Base-by-base conservation (phyloP, 64 coral and sea anemone genomes). In the Dendrophyllia cribrosa region DNA sequence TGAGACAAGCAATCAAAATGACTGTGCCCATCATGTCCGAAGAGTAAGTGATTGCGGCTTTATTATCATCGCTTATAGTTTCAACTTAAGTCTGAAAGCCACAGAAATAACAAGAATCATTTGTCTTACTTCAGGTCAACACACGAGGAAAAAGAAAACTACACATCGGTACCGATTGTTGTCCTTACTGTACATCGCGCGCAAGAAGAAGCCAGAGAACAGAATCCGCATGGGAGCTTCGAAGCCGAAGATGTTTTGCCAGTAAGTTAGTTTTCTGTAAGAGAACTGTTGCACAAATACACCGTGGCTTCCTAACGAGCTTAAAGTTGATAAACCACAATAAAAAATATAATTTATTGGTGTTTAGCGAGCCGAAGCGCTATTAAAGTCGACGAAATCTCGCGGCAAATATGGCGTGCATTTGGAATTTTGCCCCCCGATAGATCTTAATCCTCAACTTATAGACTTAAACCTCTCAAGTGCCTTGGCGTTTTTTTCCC, bases 171-270 rank as follows among this genome's bases (percentile, higher is more conserved):
- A 4, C 80, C 80, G 9, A 67, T 84, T 23, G 80, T 84, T 0
- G 80, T 84, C 5, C 34, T 84, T 19, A 84, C 80, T 0, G 80
- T 67, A 3, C 80, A 84, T 84, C 60, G 62, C 12, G 80, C 80
- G 4, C 61, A 67, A 67, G 80, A 66, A 84, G 80, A 84, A 68
- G 62, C 80, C 3, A 66, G 20, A 24, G 80, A 67, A n/a, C 43
- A 50, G 45, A 64, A 65, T 16, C 16, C 62, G 9, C 44, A 84
- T 3, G 43, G 20, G 7, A 84, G 45, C 22, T 68, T 67, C 15
- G 80, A 84, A 24, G 80, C 60, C 19, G 62, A 84, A 66, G 80
- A 84, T 68, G 80, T 24, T 8, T 47, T 84, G 20, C 80, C 80
- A 43, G 80, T 84, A 9, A 23, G 80, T 84, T 48, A 5, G 20